phyloP scores from a whole-genome alignment of 2,797 vertebrate genomes.

The Notolepis coatsorum region DNA sequence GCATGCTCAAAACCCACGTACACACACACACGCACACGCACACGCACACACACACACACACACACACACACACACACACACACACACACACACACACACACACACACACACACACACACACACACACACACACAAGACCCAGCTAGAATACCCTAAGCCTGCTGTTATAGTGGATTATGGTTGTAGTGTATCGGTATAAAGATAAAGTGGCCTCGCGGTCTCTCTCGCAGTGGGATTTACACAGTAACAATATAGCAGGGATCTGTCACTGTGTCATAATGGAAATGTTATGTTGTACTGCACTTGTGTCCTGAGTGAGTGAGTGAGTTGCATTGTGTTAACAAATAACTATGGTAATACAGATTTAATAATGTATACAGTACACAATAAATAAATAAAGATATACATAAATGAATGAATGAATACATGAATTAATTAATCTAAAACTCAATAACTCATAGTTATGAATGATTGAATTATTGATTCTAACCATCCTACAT shows the following conservation, averaged over 20 bases:
- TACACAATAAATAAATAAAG: neutral
- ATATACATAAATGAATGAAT: neutral
- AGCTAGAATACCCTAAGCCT: constrained; percentile 29
- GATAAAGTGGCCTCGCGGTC: neutral
- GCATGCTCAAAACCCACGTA: neutral
- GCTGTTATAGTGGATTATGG: constrained; percentile 5
- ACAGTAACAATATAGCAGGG: neutral
- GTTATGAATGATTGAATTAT: neutral
- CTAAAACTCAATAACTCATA: neutral
- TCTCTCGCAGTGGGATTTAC: neutral
- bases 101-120: neutral
- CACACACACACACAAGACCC: constrained; percentile 4
- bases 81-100: constrained; percentile 1
- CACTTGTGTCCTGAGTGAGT: no score
- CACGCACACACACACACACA: constrained; percentile 3
- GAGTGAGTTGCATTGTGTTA: no score
- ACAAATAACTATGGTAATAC: no score
- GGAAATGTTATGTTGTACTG: neutral
- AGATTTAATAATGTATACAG: neutral
- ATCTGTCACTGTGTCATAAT: neutral
- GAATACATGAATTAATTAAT: neutral
- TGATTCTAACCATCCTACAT: neutral
- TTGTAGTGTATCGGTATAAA: neutral
- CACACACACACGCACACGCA: neutral
- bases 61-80: neutral